Evolutionary conservation across 2,113 vertebrate genomes (phyloP).

Genomic region (Lampris incognitus): DNA sequence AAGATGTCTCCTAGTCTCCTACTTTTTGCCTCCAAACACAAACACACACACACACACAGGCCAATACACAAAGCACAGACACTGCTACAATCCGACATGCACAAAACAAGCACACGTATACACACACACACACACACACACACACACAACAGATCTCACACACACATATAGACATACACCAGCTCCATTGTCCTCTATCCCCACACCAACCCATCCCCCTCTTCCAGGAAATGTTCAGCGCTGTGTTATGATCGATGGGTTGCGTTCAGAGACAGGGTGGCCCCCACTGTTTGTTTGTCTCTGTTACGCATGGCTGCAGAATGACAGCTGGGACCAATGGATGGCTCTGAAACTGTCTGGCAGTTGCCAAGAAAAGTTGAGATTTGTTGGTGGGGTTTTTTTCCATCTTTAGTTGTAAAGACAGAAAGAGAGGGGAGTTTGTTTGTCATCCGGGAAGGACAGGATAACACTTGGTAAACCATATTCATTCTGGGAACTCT

Average conservation of each 20-base stretch:
- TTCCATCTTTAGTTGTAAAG: conserved; percentile 25
- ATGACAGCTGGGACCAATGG: conserved; percentile 66
- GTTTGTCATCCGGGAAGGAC: conserved; percentile 16
- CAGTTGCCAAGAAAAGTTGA: conserved; percentile 39
- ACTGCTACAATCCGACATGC: not conserved
- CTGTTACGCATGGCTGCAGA: conserved; percentile 67
- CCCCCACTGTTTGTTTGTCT: conserved; percentile 74
- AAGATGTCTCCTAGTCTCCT: conserved; percentile 35
- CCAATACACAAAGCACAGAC: not conserved
- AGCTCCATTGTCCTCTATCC: conserved; percentile 46
- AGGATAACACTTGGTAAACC: conserved; percentile 43
- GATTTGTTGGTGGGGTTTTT: conserved; percentile 15
- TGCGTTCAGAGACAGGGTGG: conserved; percentile 64
- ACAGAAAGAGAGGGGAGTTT: conserved; percentile 22
- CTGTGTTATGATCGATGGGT: conserved; percentile 72
- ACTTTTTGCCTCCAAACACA: not conserved
- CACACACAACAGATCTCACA: conserved; percentile 2
- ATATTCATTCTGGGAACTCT: conserved; percentile 28
- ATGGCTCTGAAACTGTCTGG: conserved; percentile 52
- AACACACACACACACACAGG: not conserved
- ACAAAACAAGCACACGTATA: not conserved
- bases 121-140: conserved; percentile 16
- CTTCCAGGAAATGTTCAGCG: conserved; percentile 68
- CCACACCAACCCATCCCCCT: conserved; percentile 55
- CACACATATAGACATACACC: conserved; percentile 7